A percentile compares a stretch with the other conserved stretches of the same genome.
These are phyloP conservation scores for Danio tinwini DNA, from an alignment of 2,797 vertebrate genomes.

Conservation along the genomic window DNA sequence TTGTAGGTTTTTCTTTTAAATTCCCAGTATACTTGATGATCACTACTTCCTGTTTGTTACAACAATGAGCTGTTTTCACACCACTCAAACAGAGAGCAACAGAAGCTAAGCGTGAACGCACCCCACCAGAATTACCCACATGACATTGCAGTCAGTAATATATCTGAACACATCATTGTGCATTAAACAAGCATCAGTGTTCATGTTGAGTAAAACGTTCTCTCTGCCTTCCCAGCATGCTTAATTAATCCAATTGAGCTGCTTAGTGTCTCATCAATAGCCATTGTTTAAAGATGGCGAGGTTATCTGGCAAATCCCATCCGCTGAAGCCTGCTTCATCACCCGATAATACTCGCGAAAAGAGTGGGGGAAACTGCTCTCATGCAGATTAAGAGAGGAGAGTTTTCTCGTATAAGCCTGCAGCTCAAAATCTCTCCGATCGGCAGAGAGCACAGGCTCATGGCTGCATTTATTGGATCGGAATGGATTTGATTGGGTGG, in stretches of 20 bases:
- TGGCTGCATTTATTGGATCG: constrained; percentile 43
- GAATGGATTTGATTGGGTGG: constrained; percentile 45
- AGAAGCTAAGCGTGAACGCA: background rate
- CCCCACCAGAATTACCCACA: background rate
- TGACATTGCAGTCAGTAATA: background rate
- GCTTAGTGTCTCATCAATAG: constrained; percentile 78
- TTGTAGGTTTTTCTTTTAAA: background rate
- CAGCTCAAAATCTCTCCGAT: constrained; percentile 19
- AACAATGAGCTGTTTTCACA: background rate
- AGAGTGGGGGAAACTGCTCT: constrained; percentile 29
- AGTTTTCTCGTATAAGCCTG: constrained; percentile 13
- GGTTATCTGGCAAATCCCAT: constrained; percentile 70
- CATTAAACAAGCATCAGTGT: constrained; percentile 19
- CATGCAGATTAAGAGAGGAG: constrained; percentile 35
- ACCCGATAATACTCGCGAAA: constrained; percentile 63
- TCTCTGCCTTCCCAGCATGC: constrained; percentile 1
- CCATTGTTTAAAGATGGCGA: constrained; percentile 81
- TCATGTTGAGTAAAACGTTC: constrained; percentile 7
- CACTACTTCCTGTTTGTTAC: background rate
- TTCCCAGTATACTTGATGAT: background rate
- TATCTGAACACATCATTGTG: background rate
- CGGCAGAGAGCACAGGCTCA: constrained; percentile 4
- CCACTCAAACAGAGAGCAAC: background rate
- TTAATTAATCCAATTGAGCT: constrained; percentile 81
- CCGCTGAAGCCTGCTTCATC: constrained; percentile 67